Evolutionary conservation across 1,140 invertebrate species (phyloP).

Genomic region (Leptinotarsa texana): DNA sequence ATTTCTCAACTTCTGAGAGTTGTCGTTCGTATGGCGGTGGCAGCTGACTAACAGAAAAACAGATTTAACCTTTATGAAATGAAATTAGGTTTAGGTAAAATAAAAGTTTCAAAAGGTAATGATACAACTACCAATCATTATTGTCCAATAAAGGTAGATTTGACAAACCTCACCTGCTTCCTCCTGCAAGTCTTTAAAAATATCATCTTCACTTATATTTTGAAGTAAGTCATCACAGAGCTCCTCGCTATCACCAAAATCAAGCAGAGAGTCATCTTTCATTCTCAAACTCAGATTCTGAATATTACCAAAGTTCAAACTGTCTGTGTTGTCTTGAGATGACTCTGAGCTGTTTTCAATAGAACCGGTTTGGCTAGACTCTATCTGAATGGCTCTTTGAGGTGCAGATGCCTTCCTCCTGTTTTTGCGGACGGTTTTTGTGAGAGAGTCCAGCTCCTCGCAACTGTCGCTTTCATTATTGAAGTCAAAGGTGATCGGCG

Average conservation of each 20-base stretch:
- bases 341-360: conserved; percentile 31
- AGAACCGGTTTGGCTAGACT: conserved; percentile 22
- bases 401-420: conserved; percentile 26
- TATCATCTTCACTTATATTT: conserved; percentile 45
- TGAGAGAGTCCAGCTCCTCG: conserved; percentile 22
- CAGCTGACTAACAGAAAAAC: too few species aligned
- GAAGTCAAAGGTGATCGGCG: conserved; percentile 23
- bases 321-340: conserved; percentile 32
- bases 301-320: conserved; percentile 15
- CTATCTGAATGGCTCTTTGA: conserved; percentile 28
- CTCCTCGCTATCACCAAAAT: conserved; percentile 25
- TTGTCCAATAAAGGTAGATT: too few species aligned
- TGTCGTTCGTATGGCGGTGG: too few species aligned
- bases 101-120: too few species aligned
- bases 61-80: too few species aligned
- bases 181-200: conserved; percentile 48
- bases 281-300: conserved; percentile 19
- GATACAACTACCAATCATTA: too few species aligned
- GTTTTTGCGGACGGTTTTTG: conserved; percentile 26
- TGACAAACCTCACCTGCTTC: conserved; percentile 39
- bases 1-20: too few species aligned
- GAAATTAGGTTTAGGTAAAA: too few species aligned
- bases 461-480: conserved; percentile 22
- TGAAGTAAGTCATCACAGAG: conserved; percentile 40
- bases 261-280: conserved; percentile 19